Evolutionary conservation across 2,888 invertebrate genomes (phyloP), one percentile per base, ranked within the genome.

Genomic region (Elmis aenea): DNA sequence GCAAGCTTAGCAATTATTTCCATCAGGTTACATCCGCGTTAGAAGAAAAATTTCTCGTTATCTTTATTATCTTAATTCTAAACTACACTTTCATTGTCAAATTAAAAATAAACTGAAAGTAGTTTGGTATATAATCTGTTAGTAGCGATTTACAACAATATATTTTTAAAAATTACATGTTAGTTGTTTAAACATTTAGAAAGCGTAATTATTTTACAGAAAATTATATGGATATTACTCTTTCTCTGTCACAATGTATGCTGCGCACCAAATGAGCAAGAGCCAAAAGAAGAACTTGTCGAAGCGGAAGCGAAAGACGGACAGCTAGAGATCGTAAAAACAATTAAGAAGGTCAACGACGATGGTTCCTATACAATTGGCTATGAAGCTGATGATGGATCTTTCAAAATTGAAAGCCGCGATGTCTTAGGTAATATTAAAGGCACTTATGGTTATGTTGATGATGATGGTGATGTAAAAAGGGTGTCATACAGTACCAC

Each of bases 311-410:
- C 79, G 3, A 79, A 76, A 46, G 80, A 81, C 49, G 77, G 81
- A 23, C 82, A 83, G 65, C 76, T 84, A 10, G 84, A 85, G 59
- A 87, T 87, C 53, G 77, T 88, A 13, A 86, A 87, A 61, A 84
- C 86, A 65, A 85, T 89, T 51, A 79, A 85, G 46, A 76, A 83
- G 58, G 72, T 87, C 2, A 88, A 88, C 61, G 82, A 84, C 31
- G 88, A 88, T 59, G 88, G 88, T 14, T 85, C 86, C 0, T 88
- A 88, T 58, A 86, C 87, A 0, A 85, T 85, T 45, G 88, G 88
- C 1, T 88, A 85, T 58, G 88, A 88, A 68, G 85, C 86, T 2
- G 86, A 84, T 28, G 88, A 88, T 62, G 88, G 88, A 2, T 84
- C 85, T 0, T 88, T 87, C 64, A 87, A 88, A 71, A 85, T 87